A percentile compares a stretch with the other conserved stretches of the same genome.
Evolutionary conservation across 2,888 invertebrate species (phyloP).

Genomic region (Eutolmus rufibarbis): DNA sequence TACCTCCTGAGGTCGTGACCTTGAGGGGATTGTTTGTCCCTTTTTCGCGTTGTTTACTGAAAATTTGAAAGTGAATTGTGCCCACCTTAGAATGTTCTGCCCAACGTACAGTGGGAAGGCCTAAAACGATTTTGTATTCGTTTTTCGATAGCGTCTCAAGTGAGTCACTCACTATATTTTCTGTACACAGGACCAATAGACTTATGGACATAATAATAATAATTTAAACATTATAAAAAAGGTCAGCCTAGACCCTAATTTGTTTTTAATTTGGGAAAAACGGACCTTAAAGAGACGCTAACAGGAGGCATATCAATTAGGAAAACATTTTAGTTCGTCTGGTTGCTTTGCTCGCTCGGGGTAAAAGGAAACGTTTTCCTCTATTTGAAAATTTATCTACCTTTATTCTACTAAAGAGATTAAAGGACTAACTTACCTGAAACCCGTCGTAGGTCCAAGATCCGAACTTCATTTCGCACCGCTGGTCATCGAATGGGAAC

Average conservation of each 20-base stretch:
- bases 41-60: neutral
- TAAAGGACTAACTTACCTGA: conserved; percentile 69
- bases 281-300: neutral
- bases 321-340: neutral
- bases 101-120: no score
- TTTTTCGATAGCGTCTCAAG: neutral
- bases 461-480: conserved; percentile 98
- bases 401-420: neutral
- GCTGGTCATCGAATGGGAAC: conserved; percentile 99
- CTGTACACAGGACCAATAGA: neutral
- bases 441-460: conserved; percentile 99
- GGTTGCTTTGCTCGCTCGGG: neutral
- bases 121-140: no score
- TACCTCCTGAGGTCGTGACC: neutral
- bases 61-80: neutral
- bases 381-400: neutral
- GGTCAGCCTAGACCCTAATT: neutral
- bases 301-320: neutral
- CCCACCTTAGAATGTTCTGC: neutral
- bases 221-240: no score
- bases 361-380: neutral
- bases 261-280: neutral
- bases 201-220: no score
- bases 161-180: neutral
- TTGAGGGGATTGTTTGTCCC: neutral